These are phyloP conservation scores for Formica selysi DNA, from an alignment of 1,140 invertebrate genomes.

Conservation along the genomic window DNA sequence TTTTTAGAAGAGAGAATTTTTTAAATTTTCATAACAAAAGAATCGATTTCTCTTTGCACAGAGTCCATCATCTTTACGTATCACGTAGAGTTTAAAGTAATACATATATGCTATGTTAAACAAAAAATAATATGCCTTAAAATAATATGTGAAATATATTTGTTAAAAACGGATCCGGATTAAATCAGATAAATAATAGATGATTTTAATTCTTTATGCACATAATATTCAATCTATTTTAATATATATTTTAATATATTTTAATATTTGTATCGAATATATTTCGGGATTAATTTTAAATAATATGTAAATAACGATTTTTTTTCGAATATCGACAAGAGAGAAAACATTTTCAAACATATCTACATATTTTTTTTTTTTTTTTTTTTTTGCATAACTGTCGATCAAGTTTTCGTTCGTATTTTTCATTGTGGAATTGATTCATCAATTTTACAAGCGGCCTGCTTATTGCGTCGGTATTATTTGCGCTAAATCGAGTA, in stretches of 20 bases:
- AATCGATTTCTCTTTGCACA: slow-evolving; percentile 14
- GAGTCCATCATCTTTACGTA: slow-evolving; percentile 17
- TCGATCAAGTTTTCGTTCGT: slow-evolving; percentile 28
- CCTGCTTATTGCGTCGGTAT: slow-evolving; percentile 26
- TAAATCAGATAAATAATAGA: neutral
- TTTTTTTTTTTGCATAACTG: neutral
- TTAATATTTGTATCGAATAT: neutral
- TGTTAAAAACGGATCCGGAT: slow-evolving; percentile 11
- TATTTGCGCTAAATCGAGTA: slow-evolving; percentile 45
- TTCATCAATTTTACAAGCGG: slow-evolving; percentile 31
- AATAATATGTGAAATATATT: neutral
- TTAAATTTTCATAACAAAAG: neutral
- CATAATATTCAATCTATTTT: neutral
- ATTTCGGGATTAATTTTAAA: slow-evolving; percentile 13
- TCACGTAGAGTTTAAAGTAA: neutral
- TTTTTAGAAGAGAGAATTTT: too few relatives aligned
- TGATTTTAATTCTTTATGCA: slow-evolving; percentile 7
- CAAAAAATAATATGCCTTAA: slow-evolving; percentile 5
- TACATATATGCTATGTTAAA: neutral
- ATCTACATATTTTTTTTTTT: neutral
- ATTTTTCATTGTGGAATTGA: slow-evolving; percentile 17
- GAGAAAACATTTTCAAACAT: neutral
- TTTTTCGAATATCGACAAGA: slow-evolving; percentile 5
- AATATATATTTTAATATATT: neutral
- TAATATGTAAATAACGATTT: neutral